These are phyloP conservation scores for Notothenia coriiceps DNA, from an alignment of 2,113 vertebrate genomes.

Conservation along the genomic window DNA sequence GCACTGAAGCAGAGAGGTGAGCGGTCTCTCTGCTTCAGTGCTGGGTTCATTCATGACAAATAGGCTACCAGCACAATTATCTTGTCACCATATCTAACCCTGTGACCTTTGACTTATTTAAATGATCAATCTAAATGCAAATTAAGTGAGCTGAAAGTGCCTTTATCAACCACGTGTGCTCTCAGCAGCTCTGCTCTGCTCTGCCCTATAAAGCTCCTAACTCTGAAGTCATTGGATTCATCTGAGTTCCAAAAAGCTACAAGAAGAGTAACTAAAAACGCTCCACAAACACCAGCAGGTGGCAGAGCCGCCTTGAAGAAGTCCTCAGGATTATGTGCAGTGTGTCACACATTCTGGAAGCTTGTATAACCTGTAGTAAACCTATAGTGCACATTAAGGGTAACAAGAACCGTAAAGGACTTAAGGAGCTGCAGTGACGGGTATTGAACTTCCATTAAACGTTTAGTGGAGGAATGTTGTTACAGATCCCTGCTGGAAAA, in stretches of 20 bases:
- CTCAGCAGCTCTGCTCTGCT: not conserved
- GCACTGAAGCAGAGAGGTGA: conserved; percentile 30
- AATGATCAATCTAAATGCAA: conserved; percentile 77
- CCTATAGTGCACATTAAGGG: not conserved
- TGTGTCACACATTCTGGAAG: not conserved
- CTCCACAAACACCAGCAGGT: conserved; percentile 54
- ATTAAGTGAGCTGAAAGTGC: conserved; percentile 37
- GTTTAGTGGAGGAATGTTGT: no score
- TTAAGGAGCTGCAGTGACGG: not conserved
- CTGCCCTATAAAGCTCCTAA: not conserved
- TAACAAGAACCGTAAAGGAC: not conserved
- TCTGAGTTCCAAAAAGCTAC: not conserved
- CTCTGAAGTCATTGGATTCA: conserved; percentile 1
- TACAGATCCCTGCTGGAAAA: no score
- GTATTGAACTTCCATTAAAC: not conserved
- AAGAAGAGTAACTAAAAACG: not conserved
- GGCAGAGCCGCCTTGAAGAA: conserved; percentile 35
- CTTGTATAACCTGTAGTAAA: not conserved
- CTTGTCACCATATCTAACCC: conserved; percentile 42
- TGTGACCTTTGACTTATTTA: conserved; percentile 64
- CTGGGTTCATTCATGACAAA: conserved; percentile 35
- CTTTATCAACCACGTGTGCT: conserved; percentile 5
- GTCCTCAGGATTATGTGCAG: not conserved
- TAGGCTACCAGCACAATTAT: conserved; percentile 35
- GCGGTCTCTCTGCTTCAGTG: conserved; percentile 40